Conservation (phyloP, 2,888 invertebrate genomes). For the Herminia tarsipennalis region DNA sequence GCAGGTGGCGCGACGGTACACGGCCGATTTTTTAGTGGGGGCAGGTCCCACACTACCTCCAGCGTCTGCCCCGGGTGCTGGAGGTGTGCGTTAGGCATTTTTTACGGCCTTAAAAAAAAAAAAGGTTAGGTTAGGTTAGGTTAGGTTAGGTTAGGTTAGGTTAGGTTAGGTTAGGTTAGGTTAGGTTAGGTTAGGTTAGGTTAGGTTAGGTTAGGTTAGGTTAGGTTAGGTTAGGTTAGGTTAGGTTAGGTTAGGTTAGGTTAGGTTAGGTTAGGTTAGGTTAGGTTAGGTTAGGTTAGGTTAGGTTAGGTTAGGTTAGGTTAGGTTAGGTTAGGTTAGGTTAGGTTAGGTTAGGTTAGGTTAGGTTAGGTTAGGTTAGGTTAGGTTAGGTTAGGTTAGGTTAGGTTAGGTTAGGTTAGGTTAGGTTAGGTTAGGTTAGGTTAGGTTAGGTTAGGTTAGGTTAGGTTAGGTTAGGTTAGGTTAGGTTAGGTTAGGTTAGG, state of each 20-base stretch:
- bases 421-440: constrained; percentile 33
- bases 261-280: constrained; percentile 27
- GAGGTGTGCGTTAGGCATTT: too few species aligned
- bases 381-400: constrained; percentile 34
- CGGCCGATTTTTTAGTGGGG: too few species aligned
- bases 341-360: constrained; percentile 39
- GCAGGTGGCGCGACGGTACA: too few species aligned
- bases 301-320: constrained; percentile 30
- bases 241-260: constrained; percentile 21
- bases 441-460: constrained; percentile 22
- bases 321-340: constrained; percentile 25
- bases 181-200: constrained; percentile 18
- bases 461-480: constrained; percentile 26
- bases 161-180: constrained; percentile 20
- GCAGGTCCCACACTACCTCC: too few species aligned
- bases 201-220: constrained; percentile 21
- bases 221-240: constrained; percentile 18
- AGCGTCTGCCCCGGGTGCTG: too few species aligned
- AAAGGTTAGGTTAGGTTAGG: constrained; percentile 21
- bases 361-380: constrained; percentile 34
- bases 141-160: constrained; percentile 21
- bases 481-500: constrained; percentile 15
- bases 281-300: constrained; percentile 26
- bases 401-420: constrained; percentile 31
- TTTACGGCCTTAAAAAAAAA: too few species aligned